Evolutionary conservation across 2,113 vertebrate genomes (phyloP).

Genomic region (Oreochromis spilurus): DNA sequence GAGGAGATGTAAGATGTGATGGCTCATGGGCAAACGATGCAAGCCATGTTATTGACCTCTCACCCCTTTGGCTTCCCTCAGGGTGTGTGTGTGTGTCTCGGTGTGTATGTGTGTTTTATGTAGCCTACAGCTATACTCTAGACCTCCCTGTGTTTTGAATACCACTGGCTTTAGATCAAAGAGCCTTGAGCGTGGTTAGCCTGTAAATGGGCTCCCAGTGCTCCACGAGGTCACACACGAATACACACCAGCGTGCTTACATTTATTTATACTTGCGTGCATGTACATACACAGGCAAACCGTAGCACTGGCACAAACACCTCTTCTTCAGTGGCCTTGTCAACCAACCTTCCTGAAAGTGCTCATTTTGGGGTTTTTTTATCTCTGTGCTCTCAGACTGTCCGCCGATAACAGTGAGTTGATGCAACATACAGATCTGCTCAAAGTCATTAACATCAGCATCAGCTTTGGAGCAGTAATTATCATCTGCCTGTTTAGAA

Average conservation of each 20-base stretch:
- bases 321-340: slow-evolving; percentile 4
- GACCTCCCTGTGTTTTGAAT: slow-evolving; percentile 58
- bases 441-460: slow-evolving; percentile 35
- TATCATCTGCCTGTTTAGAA: slow-evolving; percentile 29
- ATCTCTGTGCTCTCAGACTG: slow-evolving; percentile 9
- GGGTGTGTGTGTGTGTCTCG: slow-evolving; percentile 14
- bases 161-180: slow-evolving; percentile 60
- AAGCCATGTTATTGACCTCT: slow-evolving; percentile 57
- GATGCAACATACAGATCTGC: slow-evolving; percentile 26
- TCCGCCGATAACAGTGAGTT: slow-evolving; percentile 9
- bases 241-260: not conserved
- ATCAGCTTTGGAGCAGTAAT: slow-evolving; percentile 29
- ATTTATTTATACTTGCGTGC: not conserved
- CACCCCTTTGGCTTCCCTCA: slow-evolving; percentile 45
- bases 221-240: slow-evolving; percentile 14
- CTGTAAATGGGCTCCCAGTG: slow-evolving; percentile 45
- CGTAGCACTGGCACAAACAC: not conserved
- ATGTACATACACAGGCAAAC: not conserved
- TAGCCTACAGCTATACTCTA: slow-evolving; percentile 53
- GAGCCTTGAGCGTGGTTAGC: slow-evolving; percentile 40
- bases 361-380: slow-evolving; percentile 25
- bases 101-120: slow-evolving; percentile 24
- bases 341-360: slow-evolving; percentile 19
- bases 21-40: slow-evolving; percentile 45
- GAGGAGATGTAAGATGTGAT: slow-evolving; percentile 17